phyloP scores from a whole-genome alignment of 2,888 invertebrate species.

The Tinea trinotella region DNA sequence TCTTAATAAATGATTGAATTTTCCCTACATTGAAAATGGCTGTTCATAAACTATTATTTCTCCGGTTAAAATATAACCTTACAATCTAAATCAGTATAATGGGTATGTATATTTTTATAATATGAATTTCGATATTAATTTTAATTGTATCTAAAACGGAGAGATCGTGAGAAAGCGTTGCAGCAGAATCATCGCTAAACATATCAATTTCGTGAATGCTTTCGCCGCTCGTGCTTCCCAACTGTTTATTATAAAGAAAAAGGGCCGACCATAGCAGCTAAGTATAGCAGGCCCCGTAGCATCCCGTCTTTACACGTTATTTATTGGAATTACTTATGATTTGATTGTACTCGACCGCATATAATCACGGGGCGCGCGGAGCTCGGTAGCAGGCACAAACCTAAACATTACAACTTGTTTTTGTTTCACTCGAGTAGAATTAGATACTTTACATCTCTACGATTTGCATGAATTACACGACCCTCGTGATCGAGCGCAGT shows the following conservation, averaged over 20 bases:
- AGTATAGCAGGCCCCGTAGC: conserved; percentile 36
- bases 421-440: conserved; percentile 53
- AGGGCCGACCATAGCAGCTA: conserved; percentile 37
- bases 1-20: too few species aligned
- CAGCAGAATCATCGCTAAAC: conserved; percentile 41
- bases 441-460: conserved; percentile 47
- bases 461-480: conserved; percentile 23
- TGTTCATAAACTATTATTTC: not conserved
- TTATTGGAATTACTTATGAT: conserved; percentile 70
- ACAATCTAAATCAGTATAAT: not conserved
- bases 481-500: conserved; percentile 22
- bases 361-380: conserved; percentile 54
- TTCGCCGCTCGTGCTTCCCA: conserved; percentile 58
- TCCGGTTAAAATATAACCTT: too few species aligned
- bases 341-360: conserved; percentile 48
- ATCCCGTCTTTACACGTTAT: conserved; percentile 31
- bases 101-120: not conserved
- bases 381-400: conserved; percentile 51
- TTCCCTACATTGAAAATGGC: too few species aligned
- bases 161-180: conserved; percentile 66
- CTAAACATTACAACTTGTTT: conserved; percentile 54
- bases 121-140: not conserved
- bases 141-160: conserved; percentile 10
- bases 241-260: conserved; percentile 68
- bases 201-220: conserved; percentile 66